phyloP scores from a whole-genome alignment of 2,888 invertebrate species.

The Anthophora plumipes region DNA sequence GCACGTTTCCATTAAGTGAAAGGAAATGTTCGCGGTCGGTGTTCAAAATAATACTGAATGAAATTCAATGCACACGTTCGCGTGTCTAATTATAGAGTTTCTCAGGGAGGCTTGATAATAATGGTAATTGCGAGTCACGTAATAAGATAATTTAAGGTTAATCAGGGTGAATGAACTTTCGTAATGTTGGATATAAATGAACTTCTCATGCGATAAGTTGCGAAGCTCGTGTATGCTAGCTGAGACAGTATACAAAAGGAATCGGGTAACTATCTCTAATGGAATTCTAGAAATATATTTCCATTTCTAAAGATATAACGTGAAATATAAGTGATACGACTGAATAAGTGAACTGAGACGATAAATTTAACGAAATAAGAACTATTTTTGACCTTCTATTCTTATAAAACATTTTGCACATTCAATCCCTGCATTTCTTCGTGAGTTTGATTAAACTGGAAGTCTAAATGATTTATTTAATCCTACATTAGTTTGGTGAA shows the following conservation, averaged over 20 bases:
- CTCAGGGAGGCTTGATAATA: conserved; percentile 17
- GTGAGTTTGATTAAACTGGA: too few relatives aligned
- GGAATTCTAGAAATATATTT: background rate
- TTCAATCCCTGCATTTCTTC: too few relatives aligned
- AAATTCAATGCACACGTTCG: conserved; percentile 16
- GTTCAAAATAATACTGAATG: conserved; percentile 8
- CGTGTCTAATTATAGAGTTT: conserved; percentile 26
- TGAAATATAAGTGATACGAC: background rate
- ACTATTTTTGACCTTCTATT: too few relatives aligned
- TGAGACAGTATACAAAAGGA: background rate
- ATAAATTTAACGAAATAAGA: background rate
- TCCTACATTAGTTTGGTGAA: too few relatives aligned
- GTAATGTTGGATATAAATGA: conserved; percentile 4
- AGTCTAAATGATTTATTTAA: too few relatives aligned
- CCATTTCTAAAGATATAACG: background rate
- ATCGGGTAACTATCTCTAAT: background rate
- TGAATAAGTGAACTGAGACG: background rate
- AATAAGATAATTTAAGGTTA: conserved; percentile 18
- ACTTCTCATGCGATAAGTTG: background rate
- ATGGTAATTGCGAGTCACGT: conserved; percentile 23
- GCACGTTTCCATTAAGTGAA: conserved; percentile 20
- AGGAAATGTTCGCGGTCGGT: background rate
- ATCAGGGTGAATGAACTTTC: conserved; percentile 21
- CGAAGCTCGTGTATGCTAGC: too few relatives aligned
- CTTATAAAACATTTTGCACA: too few relatives aligned